Percentiles rank a stretch among this genome's conserved stretches.
Evolutionary conservation across 53 echinoderm and acorn worm species (phyloP).

Genomic region (Apostichopus leukothele): DNA sequence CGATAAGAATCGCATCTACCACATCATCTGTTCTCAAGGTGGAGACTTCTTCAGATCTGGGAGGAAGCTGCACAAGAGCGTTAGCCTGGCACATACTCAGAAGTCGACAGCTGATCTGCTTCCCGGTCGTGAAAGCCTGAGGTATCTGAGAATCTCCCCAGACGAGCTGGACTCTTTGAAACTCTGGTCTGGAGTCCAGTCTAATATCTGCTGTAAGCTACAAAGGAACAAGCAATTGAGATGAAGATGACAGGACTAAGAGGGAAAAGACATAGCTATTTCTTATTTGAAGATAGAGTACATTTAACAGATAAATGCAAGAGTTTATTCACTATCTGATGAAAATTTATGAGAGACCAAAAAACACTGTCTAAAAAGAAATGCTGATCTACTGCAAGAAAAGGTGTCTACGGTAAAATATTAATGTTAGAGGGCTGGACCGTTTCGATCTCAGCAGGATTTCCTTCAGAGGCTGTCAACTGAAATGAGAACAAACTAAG

Average conservation of each 20-base stretch:
- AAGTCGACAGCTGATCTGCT: constrained; percentile 90
- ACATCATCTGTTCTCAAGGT: constrained; percentile 45
- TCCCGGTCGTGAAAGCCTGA: constrained; percentile 70
- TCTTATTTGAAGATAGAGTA: not conserved
- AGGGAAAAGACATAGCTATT: not conserved
- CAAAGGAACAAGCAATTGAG: not conserved
- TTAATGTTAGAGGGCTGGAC: too few relatives aligned
- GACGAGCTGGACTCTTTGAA: constrained; percentile 73
- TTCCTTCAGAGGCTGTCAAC: too few relatives aligned
- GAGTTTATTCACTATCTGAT: too few relatives aligned
- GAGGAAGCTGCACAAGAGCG: constrained; percentile 75
- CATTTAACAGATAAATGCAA: too few relatives aligned
- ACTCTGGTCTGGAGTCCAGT: constrained; percentile 90
- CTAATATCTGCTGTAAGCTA: constrained; percentile 69
- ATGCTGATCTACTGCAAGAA: too few relatives aligned
- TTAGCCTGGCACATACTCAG: constrained; percentile 90
- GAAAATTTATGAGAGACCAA: too few relatives aligned
- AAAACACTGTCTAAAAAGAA: too few relatives aligned
- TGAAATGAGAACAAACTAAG: too few relatives aligned
- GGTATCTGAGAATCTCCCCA: constrained; percentile 71
- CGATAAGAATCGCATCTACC: constrained; percentile 68
- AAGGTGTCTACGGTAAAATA: too few relatives aligned
- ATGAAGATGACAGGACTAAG: not conserved
- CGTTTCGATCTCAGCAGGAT: too few relatives aligned
- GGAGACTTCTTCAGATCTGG: constrained; percentile 42